Base-by-base conservation (phyloP, 2,797 vertebrate genomes). In the Fistularia tabacaria region DNA sequence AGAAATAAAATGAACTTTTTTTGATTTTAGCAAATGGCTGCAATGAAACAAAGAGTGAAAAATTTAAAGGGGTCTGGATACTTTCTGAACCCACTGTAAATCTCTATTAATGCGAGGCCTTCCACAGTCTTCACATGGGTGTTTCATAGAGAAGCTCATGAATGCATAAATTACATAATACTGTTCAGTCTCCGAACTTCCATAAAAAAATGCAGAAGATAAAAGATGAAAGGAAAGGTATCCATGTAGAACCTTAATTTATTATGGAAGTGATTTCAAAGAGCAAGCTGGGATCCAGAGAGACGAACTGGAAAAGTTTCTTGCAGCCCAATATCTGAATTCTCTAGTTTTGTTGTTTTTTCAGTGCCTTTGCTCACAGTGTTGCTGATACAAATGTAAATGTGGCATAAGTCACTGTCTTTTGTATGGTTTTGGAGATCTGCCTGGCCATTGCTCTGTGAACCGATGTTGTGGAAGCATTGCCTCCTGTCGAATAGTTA, bases 231-330 rank as follows among this genome's bases (percentile, higher is more conserved):
- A 66, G 59, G 49, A n/a, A 52, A 73, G 38, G 51, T 66, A 54
- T 61, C 48, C 13, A 9, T 2, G 7, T 36, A 61, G 71, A 76
- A 81, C 71, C 55, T 66, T 10, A 72, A 77, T 79, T 76, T 10
- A 76, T 69, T 49, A 58, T 14, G 12, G 14, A 6, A 7, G 53
- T 36, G 38, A 42, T 62, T 71, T 73, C 72, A 52, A 68, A 77
- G 59, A 54, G 10, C 57, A 74, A 6, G 25, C 59, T 38, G 9
- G 38, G 48, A 71, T 57, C 52, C 44, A 13, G 64, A 49, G 39
- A 56, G 59, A 67, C 56, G 49, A 66, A 66, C 14, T 53, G 43
- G 51, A 72, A 74, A 69, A 49, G 36, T 42, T 43, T 68, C 49
- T 54, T 10, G 42, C 7, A 6, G 36, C 46, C 55, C 46, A 48